Evolutionary conservation across 64 coral and sea anemone species (phyloP).

Genomic region (Montipora cactus): DNA sequence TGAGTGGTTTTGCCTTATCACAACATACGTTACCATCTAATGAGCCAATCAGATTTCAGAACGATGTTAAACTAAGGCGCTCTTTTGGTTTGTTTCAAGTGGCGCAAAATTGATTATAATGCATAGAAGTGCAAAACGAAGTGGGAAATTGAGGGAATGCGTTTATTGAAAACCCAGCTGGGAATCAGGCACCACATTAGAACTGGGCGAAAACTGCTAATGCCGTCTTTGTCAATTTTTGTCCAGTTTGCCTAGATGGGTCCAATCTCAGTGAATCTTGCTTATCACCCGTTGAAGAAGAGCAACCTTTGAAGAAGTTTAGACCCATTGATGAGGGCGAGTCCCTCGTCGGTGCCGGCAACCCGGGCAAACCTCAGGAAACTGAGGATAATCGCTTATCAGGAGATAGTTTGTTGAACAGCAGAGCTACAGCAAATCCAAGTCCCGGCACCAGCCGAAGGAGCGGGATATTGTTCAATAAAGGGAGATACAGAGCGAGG

Average conservation of each 20-base stretch:
- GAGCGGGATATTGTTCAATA: conserved; percentile 98
- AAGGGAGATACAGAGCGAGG: conserved; percentile 81
- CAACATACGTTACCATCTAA: too few relatives aligned
- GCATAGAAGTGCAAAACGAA: too few relatives aligned
- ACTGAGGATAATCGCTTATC: conserved; percentile 23
- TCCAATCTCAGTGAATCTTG: conserved; percentile 12
- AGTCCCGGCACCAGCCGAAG: conserved; percentile 95
- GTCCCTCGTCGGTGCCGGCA: not conserved
- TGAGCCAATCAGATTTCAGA: too few relatives aligned
- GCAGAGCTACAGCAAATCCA: conserved; percentile 90
- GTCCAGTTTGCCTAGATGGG: not conserved
- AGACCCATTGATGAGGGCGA: conserved; percentile 32
- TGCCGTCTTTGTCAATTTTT: too few relatives aligned
- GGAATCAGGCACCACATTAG: too few relatives aligned
- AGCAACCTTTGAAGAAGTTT: conserved; percentile 28
- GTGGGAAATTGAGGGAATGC: too few relatives aligned
- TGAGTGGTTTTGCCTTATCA: too few relatives aligned
- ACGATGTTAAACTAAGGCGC: too few relatives aligned
- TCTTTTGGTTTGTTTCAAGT: too few relatives aligned
- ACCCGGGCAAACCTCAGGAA: conserved; percentile 13
- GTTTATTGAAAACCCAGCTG: too few relatives aligned
- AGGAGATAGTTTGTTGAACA: conserved; percentile 29
- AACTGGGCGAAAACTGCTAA: too few relatives aligned
- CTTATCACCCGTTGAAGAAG: conserved; percentile 24
- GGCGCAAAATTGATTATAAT: too few relatives aligned